phyloP scores from a whole-genome alignment of 2,113 vertebrate species.

The Etheostoma cragini region DNA sequence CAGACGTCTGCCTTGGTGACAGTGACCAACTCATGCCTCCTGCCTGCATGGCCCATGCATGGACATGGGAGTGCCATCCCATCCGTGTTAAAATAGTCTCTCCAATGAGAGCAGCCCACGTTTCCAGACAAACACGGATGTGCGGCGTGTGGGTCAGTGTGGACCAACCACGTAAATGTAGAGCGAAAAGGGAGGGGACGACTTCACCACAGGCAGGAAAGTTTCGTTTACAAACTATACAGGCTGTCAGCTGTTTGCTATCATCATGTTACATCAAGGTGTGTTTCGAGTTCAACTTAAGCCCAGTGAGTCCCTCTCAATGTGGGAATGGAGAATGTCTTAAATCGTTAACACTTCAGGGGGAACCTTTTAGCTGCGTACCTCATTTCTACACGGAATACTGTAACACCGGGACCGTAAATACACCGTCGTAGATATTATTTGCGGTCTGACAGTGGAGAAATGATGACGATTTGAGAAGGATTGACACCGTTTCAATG shows the following conservation, averaged over 20 bases:
- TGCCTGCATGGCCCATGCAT: slow-evolving; percentile 5
- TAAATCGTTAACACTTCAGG: rapidly evolving
- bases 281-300: neutral
- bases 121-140: slow-evolving; percentile 72
- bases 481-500: slow-evolving; percentile 34
- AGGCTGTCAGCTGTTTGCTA: slow-evolving; percentile 27
- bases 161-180: slow-evolving; percentile 64
- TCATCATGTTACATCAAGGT: neutral
- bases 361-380: slow-evolving; percentile 52
- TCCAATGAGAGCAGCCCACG: slow-evolving; percentile 82
- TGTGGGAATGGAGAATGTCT: rapidly evolving
- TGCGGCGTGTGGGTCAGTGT: slow-evolving; percentile 35
- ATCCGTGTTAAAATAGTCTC: slow-evolving; percentile 57
- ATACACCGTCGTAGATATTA: slow-evolving; percentile 53
- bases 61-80: slow-evolving; percentile 35
- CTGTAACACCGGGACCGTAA: slow-evolving; percentile 72
- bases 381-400: slow-evolving; percentile 71
- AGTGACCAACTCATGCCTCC: neutral
- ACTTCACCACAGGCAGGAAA: neutral
- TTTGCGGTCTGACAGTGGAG: neutral
- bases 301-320: rapidly evolving
- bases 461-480: slow-evolving; percentile 11
- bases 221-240: slow-evolving; percentile 26
- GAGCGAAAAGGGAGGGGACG: slow-evolving; percentile 35
- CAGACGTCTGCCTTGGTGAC: neutral